Evolutionary conservation across 2,888 invertebrate genomes (phyloP), one percentile per base, ranked within the genome.

Genomic region (Brenthis ino): DNA sequence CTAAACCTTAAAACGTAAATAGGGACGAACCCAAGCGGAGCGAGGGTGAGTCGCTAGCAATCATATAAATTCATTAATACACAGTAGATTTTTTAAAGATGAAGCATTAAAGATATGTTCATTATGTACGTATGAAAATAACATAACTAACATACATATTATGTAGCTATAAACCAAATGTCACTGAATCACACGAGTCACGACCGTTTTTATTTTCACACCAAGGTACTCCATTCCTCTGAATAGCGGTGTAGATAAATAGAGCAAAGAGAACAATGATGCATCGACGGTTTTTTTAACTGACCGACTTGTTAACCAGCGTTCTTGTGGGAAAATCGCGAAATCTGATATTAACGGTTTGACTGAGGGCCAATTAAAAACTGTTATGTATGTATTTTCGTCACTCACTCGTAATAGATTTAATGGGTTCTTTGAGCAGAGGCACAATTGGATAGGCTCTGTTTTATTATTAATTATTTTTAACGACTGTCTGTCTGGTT

Each of bases 211-310:
- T 67, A 20, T 48, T n/a, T 24, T 43, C 55, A 47, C 55, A 57
- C 61, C 24, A 56, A 53, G 71, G 67, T 64, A 64, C 71, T 57
- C 65, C 55, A 66, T 64, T 60, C 60, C 63, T 69, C 61, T 47
- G 72, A 74, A 66, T 85, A 87, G 80, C 86, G 85, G 87, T 82
- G 78, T 73, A 72, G 80, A 83, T 86, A 90, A 90, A 88, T 88
- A 82, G 90, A 88, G 85, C 90, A 84, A 71, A 79, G 81, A 86
- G 87, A 88, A 91, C 90, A 90, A 89, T 89, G 88, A 87, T 83
- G 84, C 85, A 81, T 81, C 80, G 79, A 79, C 79, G 79, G 70
- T 77, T 75, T 82, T 84, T 43, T 74, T 72, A 73, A 75, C 63
- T 67, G 70, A 55, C 71, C 71, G 69, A 71, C 69, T 69, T 71